A percentile compares a stretch with the other conserved stretches of the same genome.
Evolutionary conservation across 2,113 vertebrate species (phyloP).

Genomic region (Daphoenositta chrysoptera): DNA sequence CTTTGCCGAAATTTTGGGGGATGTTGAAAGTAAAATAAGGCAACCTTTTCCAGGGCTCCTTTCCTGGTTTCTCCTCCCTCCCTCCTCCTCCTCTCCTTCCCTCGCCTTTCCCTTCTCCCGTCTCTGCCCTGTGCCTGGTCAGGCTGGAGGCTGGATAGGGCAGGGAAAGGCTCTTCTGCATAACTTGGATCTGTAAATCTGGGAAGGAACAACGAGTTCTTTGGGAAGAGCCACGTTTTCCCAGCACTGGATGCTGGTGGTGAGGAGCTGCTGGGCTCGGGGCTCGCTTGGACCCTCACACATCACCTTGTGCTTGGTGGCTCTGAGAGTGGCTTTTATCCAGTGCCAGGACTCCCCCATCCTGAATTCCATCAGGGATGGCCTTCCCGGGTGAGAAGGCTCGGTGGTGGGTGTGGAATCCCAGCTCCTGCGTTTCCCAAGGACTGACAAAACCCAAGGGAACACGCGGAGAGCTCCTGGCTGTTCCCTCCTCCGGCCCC

Average conservation of each 20-base stretch:
- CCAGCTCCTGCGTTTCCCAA: not conserved
- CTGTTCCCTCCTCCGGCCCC: not conserved
- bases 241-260: rapidly evolving
- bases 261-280: rapidly evolving
- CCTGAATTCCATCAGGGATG: not conserved
- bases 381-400: not conserved
- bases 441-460: not conserved
- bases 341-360: rapidly evolving
- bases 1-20: not conserved
- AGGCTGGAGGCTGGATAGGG: not conserved
- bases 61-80: not conserved
- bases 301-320: rapidly evolving
- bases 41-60: not conserved
- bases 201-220: rapidly evolving
- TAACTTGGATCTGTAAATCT: not conserved
- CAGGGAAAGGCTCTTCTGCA: not conserved
- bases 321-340: rapidly evolving
- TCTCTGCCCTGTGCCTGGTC: not conserved
- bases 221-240: not conserved
- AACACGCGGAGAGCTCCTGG: rapidly evolving
- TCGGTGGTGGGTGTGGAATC: rapidly evolving
- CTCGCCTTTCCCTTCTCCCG: not conserved
- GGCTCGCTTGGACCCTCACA: rapidly evolving
- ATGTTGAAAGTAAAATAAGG: not conserved
- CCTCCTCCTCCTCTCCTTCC: not conserved